These are phyloP conservation scores for Apamea anceps DNA, from an alignment of 2,888 invertebrate genomes.

Conservation along the genomic window DNA sequence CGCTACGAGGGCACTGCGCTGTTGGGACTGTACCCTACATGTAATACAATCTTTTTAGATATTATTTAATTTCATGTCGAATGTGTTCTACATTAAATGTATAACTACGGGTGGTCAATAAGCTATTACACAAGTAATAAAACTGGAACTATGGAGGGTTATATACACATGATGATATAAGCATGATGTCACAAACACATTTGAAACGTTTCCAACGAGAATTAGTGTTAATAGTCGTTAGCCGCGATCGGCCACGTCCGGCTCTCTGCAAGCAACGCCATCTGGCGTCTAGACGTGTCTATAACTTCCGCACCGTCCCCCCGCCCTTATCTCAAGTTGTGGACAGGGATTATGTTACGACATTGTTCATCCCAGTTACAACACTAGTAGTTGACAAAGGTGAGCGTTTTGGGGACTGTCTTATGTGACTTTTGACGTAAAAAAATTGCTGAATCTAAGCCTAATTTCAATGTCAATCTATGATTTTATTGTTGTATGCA, in stretches of 20 bases:
- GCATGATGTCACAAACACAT: not conserved
- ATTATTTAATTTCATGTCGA: conserved; percentile 30
- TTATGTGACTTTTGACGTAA: not conserved
- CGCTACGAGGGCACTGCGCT: no score
- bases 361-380: not conserved
- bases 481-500: conserved; percentile 51
- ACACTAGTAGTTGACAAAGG: not conserved
- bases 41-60: conserved; percentile 26
- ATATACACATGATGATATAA: no score
- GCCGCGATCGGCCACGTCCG: not conserved
- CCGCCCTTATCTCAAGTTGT: not conserved
- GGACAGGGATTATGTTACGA: not conserved
- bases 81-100: conserved; percentile 5
- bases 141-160: not conserved
- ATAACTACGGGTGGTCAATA: not conserved
- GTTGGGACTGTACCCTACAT: conserved; percentile 8
- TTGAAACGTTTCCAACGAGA: not conserved
- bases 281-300: not conserved
- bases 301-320: not conserved
- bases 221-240: not conserved
- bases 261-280: not conserved
- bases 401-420: not conserved
- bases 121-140: not conserved
- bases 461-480: not conserved
- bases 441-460: not conserved